Percentiles rank a stretch among this genome's conserved stretches.
These are phyloP conservation scores for Isaurus tuberculatus DNA, from an alignment of 92 coral and sea anemone species.

Conservation along the genomic window DNA sequence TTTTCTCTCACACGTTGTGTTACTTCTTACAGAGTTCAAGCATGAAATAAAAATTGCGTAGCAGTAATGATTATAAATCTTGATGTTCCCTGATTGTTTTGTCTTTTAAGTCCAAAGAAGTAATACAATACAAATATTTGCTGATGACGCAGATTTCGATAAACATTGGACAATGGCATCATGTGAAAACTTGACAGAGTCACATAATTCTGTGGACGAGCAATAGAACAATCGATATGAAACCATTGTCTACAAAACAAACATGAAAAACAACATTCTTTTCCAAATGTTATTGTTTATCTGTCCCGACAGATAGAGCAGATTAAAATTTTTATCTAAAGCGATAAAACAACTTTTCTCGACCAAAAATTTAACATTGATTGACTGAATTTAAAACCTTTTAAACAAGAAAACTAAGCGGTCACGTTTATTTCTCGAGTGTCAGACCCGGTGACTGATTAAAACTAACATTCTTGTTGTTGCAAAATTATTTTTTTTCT, in stretches of 20 bases:
- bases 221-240: conserved; percentile 23
- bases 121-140: conserved; percentile 11
- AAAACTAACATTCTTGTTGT: not conserved
- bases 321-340: not conserved
- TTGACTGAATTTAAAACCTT: not conserved
- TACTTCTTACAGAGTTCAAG: not conserved
- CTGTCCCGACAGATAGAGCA: not conserved
- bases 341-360: not conserved
- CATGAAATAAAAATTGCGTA: not conserved
- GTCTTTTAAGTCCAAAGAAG: conserved; percentile 2
- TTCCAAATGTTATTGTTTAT: not conserved
- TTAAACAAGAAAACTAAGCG: not conserved
- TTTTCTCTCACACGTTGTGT: not conserved
- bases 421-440: conserved; percentile 1
- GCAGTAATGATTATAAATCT: conserved; percentile 5
- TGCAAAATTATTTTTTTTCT: not conserved
- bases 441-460: not conserved
- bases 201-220: not conserved
- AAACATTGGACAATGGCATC: conserved; percentile 9
- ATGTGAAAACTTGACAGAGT: conserved; percentile 4
- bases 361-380: not conserved
- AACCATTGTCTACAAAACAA: not conserved
- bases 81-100: conserved; percentile 11
- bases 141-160: conserved; percentile 15
- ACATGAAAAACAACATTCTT: not conserved